Conservation (phyloP, 2,113 vertebrate species). For the Vidua chalybeata region DNA sequence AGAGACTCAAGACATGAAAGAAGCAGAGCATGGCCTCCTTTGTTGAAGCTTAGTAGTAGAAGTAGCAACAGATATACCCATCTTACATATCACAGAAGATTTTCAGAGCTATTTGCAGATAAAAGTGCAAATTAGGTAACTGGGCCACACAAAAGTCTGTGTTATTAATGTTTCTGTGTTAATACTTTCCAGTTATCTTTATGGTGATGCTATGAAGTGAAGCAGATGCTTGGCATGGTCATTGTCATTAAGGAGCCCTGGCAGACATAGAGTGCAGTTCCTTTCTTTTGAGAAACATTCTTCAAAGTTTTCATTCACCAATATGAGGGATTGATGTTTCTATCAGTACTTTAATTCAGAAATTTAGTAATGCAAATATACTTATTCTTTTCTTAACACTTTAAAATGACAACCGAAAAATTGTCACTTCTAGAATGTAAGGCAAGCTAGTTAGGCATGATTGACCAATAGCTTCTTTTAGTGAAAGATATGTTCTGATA, state of each 20-base stretch:
- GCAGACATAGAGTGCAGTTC: not conserved
- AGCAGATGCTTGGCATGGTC: not conserved
- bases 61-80: not conserved
- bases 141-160: not conserved
- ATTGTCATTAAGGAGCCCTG: not conserved
- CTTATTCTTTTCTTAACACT: not conserved
- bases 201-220: not conserved
- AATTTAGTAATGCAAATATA: not conserved
- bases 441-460: not conserved
- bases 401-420: not conserved
- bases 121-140: not conserved
- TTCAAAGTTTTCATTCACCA: not conserved
- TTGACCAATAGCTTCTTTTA: not conserved
- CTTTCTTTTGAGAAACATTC: not conserved
- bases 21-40: not conserved
- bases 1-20: not conserved
- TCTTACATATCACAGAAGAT: not conserved
- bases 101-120: not conserved
- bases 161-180: not conserved
- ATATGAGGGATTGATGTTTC: not conserved
- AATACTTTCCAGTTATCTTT: not conserved
- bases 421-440: not conserved
- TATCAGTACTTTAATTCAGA: not conserved
- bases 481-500: not conserved
- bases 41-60: not conserved